Evolutionary conservation across 2,888 invertebrate genomes (phyloP).

Genomic region (Melinaea menophilus): DNA sequence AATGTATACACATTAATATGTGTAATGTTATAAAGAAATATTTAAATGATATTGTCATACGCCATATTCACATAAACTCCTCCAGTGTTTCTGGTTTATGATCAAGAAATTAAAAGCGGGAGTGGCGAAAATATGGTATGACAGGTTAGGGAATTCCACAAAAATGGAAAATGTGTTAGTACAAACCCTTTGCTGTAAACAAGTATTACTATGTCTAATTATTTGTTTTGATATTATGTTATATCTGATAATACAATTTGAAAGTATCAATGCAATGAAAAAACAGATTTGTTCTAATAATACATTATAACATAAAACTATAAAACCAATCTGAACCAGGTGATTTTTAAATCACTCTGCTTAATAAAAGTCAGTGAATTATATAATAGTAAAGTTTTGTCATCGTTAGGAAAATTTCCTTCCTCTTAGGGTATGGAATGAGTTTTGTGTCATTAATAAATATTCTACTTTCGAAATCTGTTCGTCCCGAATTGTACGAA

Average conservation of each 20-base stretch:
- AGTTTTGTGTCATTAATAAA: neutral
- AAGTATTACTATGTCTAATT: neutral
- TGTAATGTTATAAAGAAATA: too few species aligned
- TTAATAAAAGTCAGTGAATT: too few species aligned
- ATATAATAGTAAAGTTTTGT: too few species aligned
- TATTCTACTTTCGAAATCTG: neutral
- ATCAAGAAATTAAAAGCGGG: constrained; percentile 4
- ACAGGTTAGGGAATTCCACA: neutral
- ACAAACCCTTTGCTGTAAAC: neutral
- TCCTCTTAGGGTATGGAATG: neutral
- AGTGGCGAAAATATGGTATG: neutral
- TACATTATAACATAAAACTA: neutral
- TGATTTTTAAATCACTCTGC: too few species aligned
- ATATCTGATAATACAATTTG: too few species aligned
- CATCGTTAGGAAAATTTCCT: too few species aligned
- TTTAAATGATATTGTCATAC: neutral
- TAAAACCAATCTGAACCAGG: neutral
- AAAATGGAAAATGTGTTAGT: neutral
- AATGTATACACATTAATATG: too few species aligned
- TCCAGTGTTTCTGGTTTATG: neutral
- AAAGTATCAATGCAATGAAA: neutral
- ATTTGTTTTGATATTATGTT: neutral
- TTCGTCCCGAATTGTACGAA: neutral
- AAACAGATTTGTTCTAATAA: neutral
- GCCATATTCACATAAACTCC: neutral